Percentiles rank a stretch among this genome's conserved stretches.
These are phyloP conservation scores for Pyrocoelia pectoralis DNA, from an alignment of 2,888 invertebrate species.

Conservation along the genomic window DNA sequence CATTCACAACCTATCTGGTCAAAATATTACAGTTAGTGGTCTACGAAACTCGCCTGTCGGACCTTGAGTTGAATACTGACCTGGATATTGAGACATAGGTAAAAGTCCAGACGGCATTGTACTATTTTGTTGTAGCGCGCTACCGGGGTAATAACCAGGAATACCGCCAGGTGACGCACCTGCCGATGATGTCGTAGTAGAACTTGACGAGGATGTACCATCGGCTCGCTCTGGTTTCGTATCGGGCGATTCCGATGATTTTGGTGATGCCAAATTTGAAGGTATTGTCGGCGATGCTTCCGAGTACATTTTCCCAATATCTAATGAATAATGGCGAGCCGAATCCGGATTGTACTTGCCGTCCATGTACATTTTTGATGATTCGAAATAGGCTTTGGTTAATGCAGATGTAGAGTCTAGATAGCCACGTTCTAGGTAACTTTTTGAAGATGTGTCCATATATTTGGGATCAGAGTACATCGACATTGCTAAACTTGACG, in stretches of 20 bases:
- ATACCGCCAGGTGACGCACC: constrained; percentile 69
- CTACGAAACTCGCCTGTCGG: constrained; percentile 74
- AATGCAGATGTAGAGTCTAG: constrained; percentile 71
- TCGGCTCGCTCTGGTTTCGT: constrained; percentile 58
- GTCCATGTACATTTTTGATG: constrained; percentile 78
- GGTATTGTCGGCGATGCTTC: constrained; percentile 63
- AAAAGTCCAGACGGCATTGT: constrained; percentile 60
- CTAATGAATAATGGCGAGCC: constrained; percentile 65
- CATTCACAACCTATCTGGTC: constrained; percentile 70
- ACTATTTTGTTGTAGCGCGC: constrained; percentile 59
- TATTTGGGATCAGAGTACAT: constrained; percentile 79
- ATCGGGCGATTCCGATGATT: constrained; percentile 64
- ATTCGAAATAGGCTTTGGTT: constrained; percentile 75
- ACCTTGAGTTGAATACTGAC: constrained; percentile 63
- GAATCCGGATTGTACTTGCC: constrained; percentile 57
- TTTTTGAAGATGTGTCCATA: constrained; percentile 65
- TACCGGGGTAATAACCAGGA: constrained; percentile 66
- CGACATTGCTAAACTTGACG: constrained; percentile 68
- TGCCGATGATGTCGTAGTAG: constrained; percentile 67
- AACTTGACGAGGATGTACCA: constrained; percentile 64
- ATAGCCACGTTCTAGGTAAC: constrained; percentile 70
- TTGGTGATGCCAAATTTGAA: constrained; percentile 49
- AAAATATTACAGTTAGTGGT: constrained; percentile 82
- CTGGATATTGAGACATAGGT: constrained; percentile 73
- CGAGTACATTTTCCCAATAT: constrained; percentile 73